phyloP scores from a whole-genome alignment of 2,888 invertebrate species.

The Hydrotaea diabolus region DNA sequence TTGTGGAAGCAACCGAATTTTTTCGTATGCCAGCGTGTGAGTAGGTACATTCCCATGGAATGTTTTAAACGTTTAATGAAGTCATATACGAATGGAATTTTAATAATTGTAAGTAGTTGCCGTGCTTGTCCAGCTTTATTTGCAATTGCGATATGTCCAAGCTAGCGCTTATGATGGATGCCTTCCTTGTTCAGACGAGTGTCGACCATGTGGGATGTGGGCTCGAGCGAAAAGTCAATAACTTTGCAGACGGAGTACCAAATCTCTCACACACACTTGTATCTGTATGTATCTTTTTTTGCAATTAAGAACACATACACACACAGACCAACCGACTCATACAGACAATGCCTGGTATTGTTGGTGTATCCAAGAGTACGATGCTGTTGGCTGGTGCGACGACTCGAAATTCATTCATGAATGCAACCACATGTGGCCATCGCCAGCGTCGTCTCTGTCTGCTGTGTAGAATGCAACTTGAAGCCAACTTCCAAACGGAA shows the following conservation, averaged over 20 bases:
- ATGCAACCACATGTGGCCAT: slow-evolving; percentile 61
- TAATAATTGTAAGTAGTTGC: slow-evolving; percentile 20
- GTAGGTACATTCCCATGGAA: neutral
- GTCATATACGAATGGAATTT: slow-evolving; percentile 20
- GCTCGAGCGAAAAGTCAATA: slow-evolving; percentile 13
- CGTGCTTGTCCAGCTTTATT: neutral
- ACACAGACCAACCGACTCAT: neutral
- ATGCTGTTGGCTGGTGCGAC: neutral
- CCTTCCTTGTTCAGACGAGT: neutral
- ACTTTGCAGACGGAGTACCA: slow-evolving; percentile 5
- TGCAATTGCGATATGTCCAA: neutral
- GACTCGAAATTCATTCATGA: slow-evolving; percentile 58
- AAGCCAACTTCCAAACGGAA: slow-evolving; percentile 27
- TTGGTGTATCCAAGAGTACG: neutral
- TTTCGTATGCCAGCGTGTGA: too few species aligned
- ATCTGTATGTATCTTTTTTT: slow-evolving; percentile 2
- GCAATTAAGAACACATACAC: slow-evolving; percentile 13
- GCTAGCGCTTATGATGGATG: slow-evolving; percentile 10
- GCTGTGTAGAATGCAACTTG: neutral
- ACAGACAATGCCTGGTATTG: neutral
- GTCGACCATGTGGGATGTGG: neutral
- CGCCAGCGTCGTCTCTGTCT: neutral
- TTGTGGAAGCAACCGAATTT: neutral
- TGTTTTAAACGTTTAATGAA: neutral
- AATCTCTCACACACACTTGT: neutral